These are phyloP conservation scores for Cossypha heuglini DNA, from an alignment of 2,797 vertebrate species.

Conservation along the genomic window DNA sequence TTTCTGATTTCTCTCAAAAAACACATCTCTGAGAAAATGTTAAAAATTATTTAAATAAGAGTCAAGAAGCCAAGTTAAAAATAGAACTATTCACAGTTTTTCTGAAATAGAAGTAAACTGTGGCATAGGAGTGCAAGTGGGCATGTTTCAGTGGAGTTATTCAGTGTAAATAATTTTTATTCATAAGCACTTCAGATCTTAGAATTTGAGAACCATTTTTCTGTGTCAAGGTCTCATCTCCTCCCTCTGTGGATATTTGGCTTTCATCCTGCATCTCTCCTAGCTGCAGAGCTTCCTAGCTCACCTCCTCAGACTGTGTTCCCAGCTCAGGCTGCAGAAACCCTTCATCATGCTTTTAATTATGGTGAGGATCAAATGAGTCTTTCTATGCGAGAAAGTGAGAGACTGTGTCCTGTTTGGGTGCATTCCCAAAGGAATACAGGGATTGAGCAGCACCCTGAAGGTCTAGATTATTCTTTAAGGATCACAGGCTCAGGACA, in stretches of 20 bases:
- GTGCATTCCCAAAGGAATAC: neutral
- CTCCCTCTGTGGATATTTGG: neutral
- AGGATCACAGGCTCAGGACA: neutral
- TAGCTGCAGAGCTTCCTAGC: neutral
- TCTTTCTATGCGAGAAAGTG: accelerated
- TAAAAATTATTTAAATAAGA: neutral
- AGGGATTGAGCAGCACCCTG: neutral
- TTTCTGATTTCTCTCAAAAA: neutral
- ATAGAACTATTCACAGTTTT: neutral
- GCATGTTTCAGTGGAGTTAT: neutral
- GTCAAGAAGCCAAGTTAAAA: neutral
- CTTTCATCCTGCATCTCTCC: neutral
- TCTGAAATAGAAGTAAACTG: neutral
- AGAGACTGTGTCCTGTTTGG: neutral
- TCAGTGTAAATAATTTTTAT: neutral
- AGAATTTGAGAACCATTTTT: neutral
- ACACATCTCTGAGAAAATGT: neutral
- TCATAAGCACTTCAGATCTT: neutral
- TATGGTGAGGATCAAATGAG: neutral
- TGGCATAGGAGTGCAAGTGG: neutral
- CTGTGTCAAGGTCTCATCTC: neutral
- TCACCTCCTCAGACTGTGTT: neutral
- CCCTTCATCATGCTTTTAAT: neutral
- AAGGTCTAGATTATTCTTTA: neutral
- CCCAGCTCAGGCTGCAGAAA: neutral